phyloP scores from a whole-genome alignment of 2,797 vertebrate genomes.

The Pipistrellus nathusii region DNA sequence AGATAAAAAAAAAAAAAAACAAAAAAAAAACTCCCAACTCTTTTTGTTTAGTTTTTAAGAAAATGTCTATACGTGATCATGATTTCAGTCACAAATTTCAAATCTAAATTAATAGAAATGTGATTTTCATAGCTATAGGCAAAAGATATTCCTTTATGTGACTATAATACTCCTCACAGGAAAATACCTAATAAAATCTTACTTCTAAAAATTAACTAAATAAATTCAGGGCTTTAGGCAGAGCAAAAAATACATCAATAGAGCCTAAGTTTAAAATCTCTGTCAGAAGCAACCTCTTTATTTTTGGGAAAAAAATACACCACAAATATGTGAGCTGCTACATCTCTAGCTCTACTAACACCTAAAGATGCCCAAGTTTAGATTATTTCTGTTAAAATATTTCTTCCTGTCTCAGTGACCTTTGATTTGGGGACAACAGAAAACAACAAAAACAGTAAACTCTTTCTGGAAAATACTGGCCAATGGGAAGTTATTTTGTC shows the following conservation, averaged over 20 bases:
- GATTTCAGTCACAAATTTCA: constrained; percentile 37
- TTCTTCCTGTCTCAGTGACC: constrained; percentile 31
- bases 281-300: constrained; percentile 21
- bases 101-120: constrained; percentile 34
- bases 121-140: neutral
- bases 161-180: neutral
- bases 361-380: neutral
- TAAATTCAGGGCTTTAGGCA: constrained; percentile 1
- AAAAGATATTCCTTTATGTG: neutral
- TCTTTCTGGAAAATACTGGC: constrained; percentile 33
- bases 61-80: neutral
- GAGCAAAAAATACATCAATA: neutral
- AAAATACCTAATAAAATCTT: constrained; percentile 40
- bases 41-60: neutral
- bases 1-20: neutral
- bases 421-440: neutral
- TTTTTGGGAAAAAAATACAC: constrained; percentile 18
- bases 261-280: constrained; percentile 10
- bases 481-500: neutral
- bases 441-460: neutral
- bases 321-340: neutral
- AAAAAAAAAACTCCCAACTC: neutral
- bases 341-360: neutral
- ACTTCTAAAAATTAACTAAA: constrained; percentile 53
- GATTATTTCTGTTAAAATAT: neutral